phyloP scores from a whole-genome alignment of 2,113 vertebrate genomes.

The Marmota monax region DNA sequence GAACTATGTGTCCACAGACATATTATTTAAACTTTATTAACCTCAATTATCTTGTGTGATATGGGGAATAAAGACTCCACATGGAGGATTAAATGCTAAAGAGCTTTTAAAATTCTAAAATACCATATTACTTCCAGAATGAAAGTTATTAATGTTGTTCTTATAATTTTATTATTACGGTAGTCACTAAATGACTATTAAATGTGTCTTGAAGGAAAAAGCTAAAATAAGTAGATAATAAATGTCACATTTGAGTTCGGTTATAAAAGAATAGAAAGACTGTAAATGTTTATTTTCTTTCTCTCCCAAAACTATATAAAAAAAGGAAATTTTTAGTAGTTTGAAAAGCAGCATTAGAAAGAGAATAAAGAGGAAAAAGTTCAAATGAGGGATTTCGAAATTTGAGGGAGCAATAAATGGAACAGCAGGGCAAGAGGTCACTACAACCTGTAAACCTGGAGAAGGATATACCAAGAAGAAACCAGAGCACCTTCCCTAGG shows the following conservation, averaged over 20 bases:
- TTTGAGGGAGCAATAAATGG: not conserved
- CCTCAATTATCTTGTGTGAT: conserved; percentile 60
- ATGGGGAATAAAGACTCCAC: conserved; percentile 55
- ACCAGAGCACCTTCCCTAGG: not conserved
- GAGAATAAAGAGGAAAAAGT: not conserved
- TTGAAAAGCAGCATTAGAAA: conserved; percentile 47
- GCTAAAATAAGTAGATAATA: conserved; percentile 73
- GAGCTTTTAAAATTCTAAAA: conserved; percentile 74
- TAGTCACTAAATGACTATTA: conserved; percentile 71
- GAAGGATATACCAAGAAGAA: not conserved
- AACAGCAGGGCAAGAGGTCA: not conserved
- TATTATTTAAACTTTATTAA: conserved; percentile 74
- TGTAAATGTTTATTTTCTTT: conserved; percentile 64
- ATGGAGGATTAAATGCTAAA: conserved; percentile 64
- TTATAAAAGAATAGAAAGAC: conserved; percentile 60
- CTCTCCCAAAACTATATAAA: conserved; percentile 61
- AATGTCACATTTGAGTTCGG: conserved; percentile 69
- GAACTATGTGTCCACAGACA: not conserved
- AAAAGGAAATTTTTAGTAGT: conserved; percentile 33
- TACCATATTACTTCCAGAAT: conserved; percentile 61
- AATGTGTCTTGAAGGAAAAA: conserved; percentile 64
- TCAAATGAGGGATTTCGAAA: not conserved
- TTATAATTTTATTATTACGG: conserved; percentile 70
- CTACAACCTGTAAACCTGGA: not conserved
- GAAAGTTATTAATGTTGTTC: conserved; percentile 69